phyloP scores from a whole-genome alignment of 2,113 vertebrate genomes.

The Azemiops feae region DNA sequence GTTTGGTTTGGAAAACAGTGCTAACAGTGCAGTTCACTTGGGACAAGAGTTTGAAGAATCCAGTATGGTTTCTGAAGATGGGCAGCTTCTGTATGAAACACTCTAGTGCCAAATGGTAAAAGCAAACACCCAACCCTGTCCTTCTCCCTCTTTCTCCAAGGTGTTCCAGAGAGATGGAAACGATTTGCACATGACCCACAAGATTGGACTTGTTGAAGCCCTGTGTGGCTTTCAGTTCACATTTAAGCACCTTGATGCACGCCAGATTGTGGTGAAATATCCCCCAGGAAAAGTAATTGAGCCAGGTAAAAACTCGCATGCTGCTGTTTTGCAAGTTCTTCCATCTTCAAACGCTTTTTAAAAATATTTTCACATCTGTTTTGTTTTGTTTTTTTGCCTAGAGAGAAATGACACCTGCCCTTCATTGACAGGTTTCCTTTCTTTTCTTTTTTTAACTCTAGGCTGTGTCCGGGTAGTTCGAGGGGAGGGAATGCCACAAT shows the following conservation, averaged over 20 bases:
- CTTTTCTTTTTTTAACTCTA: conserved; percentile 52
- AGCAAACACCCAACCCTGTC: background rate
- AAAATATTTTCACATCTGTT: background rate
- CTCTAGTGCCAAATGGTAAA: background rate
- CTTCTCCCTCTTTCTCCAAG: conserved; percentile 50
- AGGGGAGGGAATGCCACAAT: conserved; percentile 97
- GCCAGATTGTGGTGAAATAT: conserved; percentile 95
- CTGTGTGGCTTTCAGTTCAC: conserved; percentile 97
- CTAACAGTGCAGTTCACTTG: background rate
- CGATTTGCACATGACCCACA: conserved; percentile 93
- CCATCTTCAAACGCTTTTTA: background rate
- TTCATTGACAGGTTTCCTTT: background rate
- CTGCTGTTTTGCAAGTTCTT: no score
- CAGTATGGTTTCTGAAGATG: background rate
- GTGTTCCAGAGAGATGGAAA: conserved; percentile 86
- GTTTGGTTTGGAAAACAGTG: background rate
- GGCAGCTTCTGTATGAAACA: no score
- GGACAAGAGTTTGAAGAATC: background rate
- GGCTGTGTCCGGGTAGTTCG: conserved; percentile 89
- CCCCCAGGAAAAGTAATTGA: conserved; percentile 97
- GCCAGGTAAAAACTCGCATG: conserved; percentile 77
- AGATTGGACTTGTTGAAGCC: conserved; percentile 95
- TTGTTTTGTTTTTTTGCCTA: background rate
- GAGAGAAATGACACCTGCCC: background rate
- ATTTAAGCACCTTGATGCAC: conserved; percentile 90